Base-by-base conservation (phyloP, 2,113 vertebrate genomes). In the Lepisosteus oculatus region DNA sequence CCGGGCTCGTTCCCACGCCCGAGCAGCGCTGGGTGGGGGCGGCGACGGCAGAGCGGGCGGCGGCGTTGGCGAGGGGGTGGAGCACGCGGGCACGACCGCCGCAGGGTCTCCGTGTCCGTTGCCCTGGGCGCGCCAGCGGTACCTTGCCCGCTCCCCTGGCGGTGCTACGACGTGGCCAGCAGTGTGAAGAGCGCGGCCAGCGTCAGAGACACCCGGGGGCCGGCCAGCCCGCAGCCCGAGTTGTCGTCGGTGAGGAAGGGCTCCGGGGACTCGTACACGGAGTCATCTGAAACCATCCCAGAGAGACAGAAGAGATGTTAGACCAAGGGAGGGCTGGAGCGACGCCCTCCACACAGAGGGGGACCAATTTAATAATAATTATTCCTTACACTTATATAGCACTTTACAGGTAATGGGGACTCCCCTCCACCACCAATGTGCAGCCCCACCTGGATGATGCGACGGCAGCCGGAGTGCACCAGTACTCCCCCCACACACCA, bases 171-270 rank as follows among this genome's bases (percentile, higher is more conserved):
- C 44, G 72, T 71, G 68, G 71, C 43, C 54, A 86, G 70, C 71
- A 86, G 77, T 62, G 79, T 7, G 64, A 89, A 77, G 67, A 87
- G 76, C 62, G 76, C 65, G 45, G 80, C 61, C 55, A 83, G 59
- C 7, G 83, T 74, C 70, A 82, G 72, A 47, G 74, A 70, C 74
- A 79, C 71, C 70, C 72, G 74, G 8, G 89, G 83, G 45, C 72
- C 62, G 17, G 77, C 65, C n/a, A 88, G 85, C 79, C 92, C 83
- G 3, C 90, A 84, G 84, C 93, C 95, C 0, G 93, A 94, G 85
- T 92, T 95, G 87, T 98, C 95, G 76, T 96, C 97, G 59, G 96
- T 98, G 90, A 98, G 94, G 83, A 98, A 96, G 4, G 96, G 96
- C 83, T 97, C 97, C 0, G 96, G 95, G 43, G 96, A 95, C 80